Evolutionary conservation across 2,113 vertebrate species (phyloP), one percentile per base, ranked within the genome.

Genomic region (Sitta europaea): DNA sequence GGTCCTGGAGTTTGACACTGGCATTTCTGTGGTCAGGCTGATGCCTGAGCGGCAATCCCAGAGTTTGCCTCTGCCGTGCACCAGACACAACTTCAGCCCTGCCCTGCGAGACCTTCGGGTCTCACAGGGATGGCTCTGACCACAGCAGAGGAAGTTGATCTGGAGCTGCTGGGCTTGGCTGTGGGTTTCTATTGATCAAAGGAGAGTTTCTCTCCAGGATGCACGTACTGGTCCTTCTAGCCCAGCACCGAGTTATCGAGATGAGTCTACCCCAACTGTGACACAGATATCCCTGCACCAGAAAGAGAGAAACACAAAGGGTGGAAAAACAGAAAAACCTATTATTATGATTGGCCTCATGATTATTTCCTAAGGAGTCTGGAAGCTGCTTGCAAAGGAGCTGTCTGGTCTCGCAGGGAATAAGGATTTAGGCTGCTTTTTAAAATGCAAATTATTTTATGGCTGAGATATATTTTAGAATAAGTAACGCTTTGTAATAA

Each of bases 371-470:
- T 93, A 80, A 96, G 94, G 92, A 95, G 88, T 84, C 90, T 96
- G 88, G 95, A 92, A 96, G 86, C 94, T 97, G 82, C 92, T 96
- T 96, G 96, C 92, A 81, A 84, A 97, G 92, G 95, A 94, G 83
- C 93, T 96, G 75, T 95, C 93, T 97, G 93, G 94, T 97, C 95
- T 94, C 96, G 0, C 51, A 77, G 93, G 95, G 95, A 95, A 95
- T 95, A 95, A 94, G 95, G 96, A 95, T 96, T 96, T 95, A 96
- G 94, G 90, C 92, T 95, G 96, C 93, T 96, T 97, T 97, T 96
- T 97, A 96, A 97, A 97, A 97, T 97, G 97, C 95, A 97, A 96
- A 97, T 97, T 95, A 97, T 96, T 96, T 96, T 97, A 95, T 92
- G 93, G 88, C 93, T 91, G 92, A 96, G 96, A 96, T 97, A 92